Evolutionary conservation across 2,888 invertebrate genomes (phyloP), one percentile per base, ranked within the genome.

Genomic region (Ashinkailepas kermadecensis): DNA sequence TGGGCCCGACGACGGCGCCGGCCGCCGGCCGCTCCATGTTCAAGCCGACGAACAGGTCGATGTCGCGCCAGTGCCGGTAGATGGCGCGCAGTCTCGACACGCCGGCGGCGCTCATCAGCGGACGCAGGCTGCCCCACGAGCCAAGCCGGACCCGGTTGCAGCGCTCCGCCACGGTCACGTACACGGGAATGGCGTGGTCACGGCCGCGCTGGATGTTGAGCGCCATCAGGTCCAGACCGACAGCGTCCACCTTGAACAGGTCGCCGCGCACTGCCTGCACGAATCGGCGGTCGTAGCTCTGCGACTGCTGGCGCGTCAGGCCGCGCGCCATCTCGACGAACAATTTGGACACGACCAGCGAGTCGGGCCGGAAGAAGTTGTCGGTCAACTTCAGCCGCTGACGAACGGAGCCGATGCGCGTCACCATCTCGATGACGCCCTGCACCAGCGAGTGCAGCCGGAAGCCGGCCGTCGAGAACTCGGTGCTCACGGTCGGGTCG

Each of bases 371-470:
- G 57, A 78, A 78, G 57, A 78, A 78, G 57, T 11, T 78, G 57
- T 54, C 78, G n/a, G 4, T 6, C 70, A 70, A 21, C 70, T 23
- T 15, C 23, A 70, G 10, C 0, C 39, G 25, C 7, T 21, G 25
- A 1, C 70, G 25, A 13, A 15, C 39, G 9, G n/a, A 3, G 9
- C 78, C 78, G 12, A 56, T 12, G 2, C 56, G 2, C 10, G 78
- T 11, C 25, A 57, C 78, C 21, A 57, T n/a, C 0, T 78, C 57
- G n/a, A 78, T 54, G 54, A 57, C 23, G 21, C 78, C 78, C 78
- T 78, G 78, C 54, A 78, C 56, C 57, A 78, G 6, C 78, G 78
- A 57, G 78, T 78, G 78, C 78, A 78, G 57, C 21, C 78, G 78
- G 57, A 78, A 78, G 18, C n/a, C 78, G 56, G 78, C 78, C n/a